Evolutionary conservation across 2,797 vertebrate genomes (phyloP), one percentile per base, ranked within the genome.

Genomic region (Semaprochilodus insignis): DNA sequence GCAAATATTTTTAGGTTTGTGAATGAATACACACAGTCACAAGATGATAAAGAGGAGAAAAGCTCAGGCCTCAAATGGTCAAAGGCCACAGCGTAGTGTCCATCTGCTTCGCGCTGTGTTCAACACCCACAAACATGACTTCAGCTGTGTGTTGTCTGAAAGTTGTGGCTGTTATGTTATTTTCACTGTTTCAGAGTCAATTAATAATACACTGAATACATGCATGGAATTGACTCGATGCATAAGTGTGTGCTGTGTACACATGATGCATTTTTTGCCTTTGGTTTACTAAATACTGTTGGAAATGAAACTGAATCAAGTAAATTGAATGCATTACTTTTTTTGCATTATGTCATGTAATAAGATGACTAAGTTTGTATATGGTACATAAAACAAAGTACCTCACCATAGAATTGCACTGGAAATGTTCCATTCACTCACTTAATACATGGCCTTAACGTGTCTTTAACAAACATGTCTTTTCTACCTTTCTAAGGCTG

Each of bases 1-100:
- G 48, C 44, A 71, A 71, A 71, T 71, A 71, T 70, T 71, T 52
- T 71, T 71, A 71, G 69, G 44, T 71, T 71, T 52, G 48, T 71
- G 69, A 71, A 25, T 51, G 48, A 52, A 25, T 17, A 51, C 19
- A 75, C 66, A n/a, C 17, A 69, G 63, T 21, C 66, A 69, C 19
- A 60, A n/a, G 34, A n/a, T 15, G 55, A 75, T 40, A 75, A 36
- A 36, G 21, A 11, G 21, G 6, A 60, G 14, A 36, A 74, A n/a
- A 36, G 19, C 73, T 34, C 14, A 80, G 17, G 59, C 25, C 17
- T 52, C 54, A 71, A 2, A 1, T 14, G 36, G 7, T 62, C 57
- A 72, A 31, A 60, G 57, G 10, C 27, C 10, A 25, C 6, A 44
- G 5, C 4, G 0, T 31, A 44, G 51, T 31, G 40, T 62, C 57